These are phyloP conservation scores for Strix aluco DNA, from an alignment of 2,113 vertebrate species.

Conservation along the genomic window DNA sequence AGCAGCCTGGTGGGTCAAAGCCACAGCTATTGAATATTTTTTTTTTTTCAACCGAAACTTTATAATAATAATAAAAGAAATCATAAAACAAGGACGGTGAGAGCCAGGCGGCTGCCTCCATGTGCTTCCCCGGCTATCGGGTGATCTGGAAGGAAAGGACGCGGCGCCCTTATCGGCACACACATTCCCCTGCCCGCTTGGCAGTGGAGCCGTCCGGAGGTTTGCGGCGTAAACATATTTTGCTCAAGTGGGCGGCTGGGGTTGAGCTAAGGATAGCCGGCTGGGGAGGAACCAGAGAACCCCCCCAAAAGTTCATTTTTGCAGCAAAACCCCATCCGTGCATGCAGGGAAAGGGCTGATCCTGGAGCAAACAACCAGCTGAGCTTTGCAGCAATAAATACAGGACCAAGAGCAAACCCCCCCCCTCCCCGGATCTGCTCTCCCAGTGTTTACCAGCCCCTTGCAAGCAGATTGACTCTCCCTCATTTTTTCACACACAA, in stretches of 20 bases:
- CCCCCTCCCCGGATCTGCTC: fast-evolving
- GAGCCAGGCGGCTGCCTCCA: not conserved
- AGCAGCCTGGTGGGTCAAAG: not conserved
- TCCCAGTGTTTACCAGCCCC: not conserved
- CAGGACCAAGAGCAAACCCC: not conserved
- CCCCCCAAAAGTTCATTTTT: not conserved
- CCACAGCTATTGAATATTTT: no score
- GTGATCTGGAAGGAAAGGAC: not conserved
- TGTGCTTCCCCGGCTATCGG: not conserved
- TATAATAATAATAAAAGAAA: not conserved
- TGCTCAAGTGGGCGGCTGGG: not conserved
- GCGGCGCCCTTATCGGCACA: not conserved
- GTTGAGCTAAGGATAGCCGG: not conserved
- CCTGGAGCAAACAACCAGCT: not conserved
- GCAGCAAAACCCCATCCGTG: not conserved
- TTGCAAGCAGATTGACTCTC: not conserved
- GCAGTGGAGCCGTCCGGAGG: not conserved
- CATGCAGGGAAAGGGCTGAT: not conserved
- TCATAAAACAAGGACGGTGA: not conserved
- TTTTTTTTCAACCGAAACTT: not conserved
- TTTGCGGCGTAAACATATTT: constrained; percentile 37
- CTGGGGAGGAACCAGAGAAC: not conserved
- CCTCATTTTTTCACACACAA: not conserved
- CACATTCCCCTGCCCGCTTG: not conserved
- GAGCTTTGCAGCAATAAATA: not conserved